Evolutionary conservation across 1,140 invertebrate species (phyloP).

Genomic region (Chrysoperla carnea): DNA sequence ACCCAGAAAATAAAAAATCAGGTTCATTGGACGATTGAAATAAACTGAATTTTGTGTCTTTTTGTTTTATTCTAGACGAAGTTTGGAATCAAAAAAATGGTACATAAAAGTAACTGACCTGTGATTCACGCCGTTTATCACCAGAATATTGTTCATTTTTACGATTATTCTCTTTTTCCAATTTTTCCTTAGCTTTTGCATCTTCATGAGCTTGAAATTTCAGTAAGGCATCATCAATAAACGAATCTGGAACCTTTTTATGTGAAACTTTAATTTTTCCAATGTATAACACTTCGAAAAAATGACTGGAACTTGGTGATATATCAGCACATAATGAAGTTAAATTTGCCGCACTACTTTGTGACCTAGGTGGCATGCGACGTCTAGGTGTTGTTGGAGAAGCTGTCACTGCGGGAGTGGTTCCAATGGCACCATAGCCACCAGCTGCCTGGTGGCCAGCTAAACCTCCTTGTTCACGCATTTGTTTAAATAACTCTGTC

Average conservation of each 20-base stretch:
- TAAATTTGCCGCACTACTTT: conserved; percentile 39
- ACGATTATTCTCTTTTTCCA: too few relatives aligned
- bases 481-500: conserved; percentile 44
- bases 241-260: conserved; percentile 66
- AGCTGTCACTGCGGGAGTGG: neutral
- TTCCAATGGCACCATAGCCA: conserved; percentile 1
- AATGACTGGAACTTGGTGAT: conserved; percentile 66
- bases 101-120: too few relatives aligned
- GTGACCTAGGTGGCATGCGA: conserved; percentile 25
- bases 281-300: conserved; percentile 74
- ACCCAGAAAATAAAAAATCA: too few relatives aligned
- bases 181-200: conserved; percentile 1
- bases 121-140: too few relatives aligned
- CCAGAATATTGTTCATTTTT: too few relatives aligned
- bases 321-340: conserved; percentile 59
- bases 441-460: conserved; percentile 11
- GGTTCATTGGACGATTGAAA: too few relatives aligned
- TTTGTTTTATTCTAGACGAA: too few relatives aligned
- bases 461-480: conserved; percentile 38
- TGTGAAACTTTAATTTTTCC: conserved; percentile 74
- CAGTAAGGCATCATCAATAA: conserved; percentile 78
- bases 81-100: too few relatives aligned
- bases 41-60: too few relatives aligned
- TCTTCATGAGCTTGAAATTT: conserved; percentile 67
- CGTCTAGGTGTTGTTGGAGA: conserved; percentile 36